Conservation (phyloP, 2,113 vertebrate genomes). For the Sialia sialis region DNA sequence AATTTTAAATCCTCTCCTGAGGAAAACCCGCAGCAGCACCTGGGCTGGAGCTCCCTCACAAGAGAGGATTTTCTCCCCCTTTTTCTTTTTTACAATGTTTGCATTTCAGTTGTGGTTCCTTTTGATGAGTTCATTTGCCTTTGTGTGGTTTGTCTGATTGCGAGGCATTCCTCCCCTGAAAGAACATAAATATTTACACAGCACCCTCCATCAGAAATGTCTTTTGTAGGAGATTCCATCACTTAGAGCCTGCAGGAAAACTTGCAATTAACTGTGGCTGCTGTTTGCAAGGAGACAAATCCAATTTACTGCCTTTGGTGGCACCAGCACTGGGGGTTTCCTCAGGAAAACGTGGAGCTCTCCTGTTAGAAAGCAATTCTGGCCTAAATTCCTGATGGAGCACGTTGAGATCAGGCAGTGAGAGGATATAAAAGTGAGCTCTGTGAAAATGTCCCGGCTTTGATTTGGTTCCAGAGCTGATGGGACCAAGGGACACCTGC, state of each 20-base stretch:
- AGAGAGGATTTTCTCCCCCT: not conserved
- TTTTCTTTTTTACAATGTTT: not conserved
- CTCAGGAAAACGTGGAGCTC: not conserved
- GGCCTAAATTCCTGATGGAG: not conserved
- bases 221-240: constrained; percentile 33
- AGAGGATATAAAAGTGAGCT: not conserved
- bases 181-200: constrained; percentile 56
- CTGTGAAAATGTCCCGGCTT: not conserved
- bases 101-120: not conserved
- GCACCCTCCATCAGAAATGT: not conserved
- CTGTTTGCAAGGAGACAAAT: not conserved
- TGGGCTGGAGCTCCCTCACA: not conserved
- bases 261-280: constrained; percentile 40
- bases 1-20: not conserved
- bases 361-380: not conserved
- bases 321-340: not conserved
- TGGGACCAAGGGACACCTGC: not conserved
- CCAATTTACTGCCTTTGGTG: not conserved
- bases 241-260: not conserved
- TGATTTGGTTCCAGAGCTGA: not conserved
- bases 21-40: not conserved
- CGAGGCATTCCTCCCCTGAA: constrained; percentile 22
- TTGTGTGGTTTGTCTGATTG: constrained; percentile 38
- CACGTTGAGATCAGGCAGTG: not conserved
- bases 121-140: constrained; percentile 52